Conservation (phyloP, 2,797 vertebrate genomes). For the Momotus momota region DNA sequence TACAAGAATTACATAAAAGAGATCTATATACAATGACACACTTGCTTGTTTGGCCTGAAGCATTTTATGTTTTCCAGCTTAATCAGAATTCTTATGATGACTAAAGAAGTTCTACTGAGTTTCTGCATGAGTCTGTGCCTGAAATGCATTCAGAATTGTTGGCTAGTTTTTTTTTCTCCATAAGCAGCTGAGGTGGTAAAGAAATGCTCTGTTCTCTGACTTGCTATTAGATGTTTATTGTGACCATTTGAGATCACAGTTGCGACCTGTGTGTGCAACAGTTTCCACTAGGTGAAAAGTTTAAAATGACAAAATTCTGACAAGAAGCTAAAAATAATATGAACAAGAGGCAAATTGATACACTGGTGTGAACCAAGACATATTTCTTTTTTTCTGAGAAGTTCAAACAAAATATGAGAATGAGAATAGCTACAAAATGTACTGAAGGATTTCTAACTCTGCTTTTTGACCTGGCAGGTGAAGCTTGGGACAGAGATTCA, state of each 20-base stretch:
- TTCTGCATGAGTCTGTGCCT: slow-evolving; percentile 40
- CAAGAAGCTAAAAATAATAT: not conserved
- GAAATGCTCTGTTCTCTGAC: not conserved
- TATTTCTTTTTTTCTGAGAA: not conserved
- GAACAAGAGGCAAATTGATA: not conserved
- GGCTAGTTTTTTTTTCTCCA: not conserved
- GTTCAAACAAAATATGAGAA: not conserved
- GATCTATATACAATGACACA: slow-evolving; percentile 68
- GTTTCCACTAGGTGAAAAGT: not conserved
- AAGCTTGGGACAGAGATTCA: not conserved
- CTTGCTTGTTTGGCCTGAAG: slow-evolving; percentile 72
- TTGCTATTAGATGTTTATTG: not conserved
- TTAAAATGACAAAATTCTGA: not conserved
- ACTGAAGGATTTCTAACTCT: not conserved
- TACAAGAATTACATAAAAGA: slow-evolving; percentile 73
- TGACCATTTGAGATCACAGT: not conserved
- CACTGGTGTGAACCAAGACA: rapidly evolving
- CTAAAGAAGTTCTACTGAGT: slow-evolving; percentile 59
- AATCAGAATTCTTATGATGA: slow-evolving; percentile 69
- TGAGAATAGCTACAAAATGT: not conserved
- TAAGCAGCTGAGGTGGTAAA: slow-evolving; percentile 17
- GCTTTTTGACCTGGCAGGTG: not conserved
- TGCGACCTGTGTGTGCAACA: not conserved
- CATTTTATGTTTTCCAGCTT: slow-evolving; percentile 70
- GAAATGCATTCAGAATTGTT: slow-evolving; percentile 35